Percentiles rank a stretch among this genome's conserved stretches.
These are phyloP conservation scores for Hemibates koningsi DNA, from an alignment of 2,113 vertebrate genomes.

Conservation along the genomic window DNA sequence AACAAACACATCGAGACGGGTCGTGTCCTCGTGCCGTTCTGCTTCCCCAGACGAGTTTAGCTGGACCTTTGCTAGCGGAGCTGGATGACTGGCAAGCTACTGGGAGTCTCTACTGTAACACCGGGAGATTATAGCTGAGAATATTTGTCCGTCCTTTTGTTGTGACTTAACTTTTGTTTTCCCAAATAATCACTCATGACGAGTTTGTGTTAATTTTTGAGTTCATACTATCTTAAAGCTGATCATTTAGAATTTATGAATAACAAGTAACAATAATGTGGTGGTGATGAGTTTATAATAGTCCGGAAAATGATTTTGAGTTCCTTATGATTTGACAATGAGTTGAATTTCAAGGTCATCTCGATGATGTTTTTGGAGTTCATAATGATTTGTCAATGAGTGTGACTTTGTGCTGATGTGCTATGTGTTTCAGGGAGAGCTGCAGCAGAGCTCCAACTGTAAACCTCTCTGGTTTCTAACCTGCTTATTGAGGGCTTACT, in stretches of 20 bases:
- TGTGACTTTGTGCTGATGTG: conserved; percentile 58
- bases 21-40: background rate
- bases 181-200: conserved; percentile 20
- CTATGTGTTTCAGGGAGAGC: conserved; percentile 63
- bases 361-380: conserved; percentile 20
- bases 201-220: conserved; percentile 44
- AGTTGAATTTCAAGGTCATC: conserved; percentile 46
- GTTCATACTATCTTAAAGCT: conserved; percentile 27
- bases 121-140: background rate
- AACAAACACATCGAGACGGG: background rate
- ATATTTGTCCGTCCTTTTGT: background rate
- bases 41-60: background rate
- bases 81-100: background rate
- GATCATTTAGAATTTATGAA: conserved; percentile 53
- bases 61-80: background rate
- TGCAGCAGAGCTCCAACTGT: conserved; percentile 52
- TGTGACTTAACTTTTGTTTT: conserved; percentile 19
- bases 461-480: conserved; percentile 51
- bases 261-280: conserved; percentile 57
- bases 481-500: conserved; percentile 62
- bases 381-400: conserved; percentile 61
- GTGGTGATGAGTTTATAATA: conserved; percentile 48
- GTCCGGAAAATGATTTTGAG: conserved; percentile 39
- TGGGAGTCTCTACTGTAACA: background rate
- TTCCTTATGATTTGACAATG: conserved; percentile 63